Evolutionary conservation across 2,888 invertebrate genomes (phyloP), one percentile per base, ranked within the genome.

Genomic region (Microctonus aethiopoides): DNA sequence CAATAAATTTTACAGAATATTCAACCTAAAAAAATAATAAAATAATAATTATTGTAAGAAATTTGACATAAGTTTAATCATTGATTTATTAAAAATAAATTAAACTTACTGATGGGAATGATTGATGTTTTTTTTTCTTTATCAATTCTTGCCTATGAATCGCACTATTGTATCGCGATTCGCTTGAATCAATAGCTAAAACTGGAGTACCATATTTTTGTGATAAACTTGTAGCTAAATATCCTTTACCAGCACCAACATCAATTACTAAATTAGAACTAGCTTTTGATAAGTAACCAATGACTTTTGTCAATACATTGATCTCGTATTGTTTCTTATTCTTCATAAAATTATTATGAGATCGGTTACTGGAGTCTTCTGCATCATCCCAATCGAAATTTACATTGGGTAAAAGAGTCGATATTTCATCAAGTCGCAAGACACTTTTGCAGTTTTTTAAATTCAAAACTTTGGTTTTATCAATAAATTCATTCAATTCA

Each of bases 221-320:
- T 0, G 93, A 90, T 60, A 97, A 75, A 72, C 79, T 71, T n/a
- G 80, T 80, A 0, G 94, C 93, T 41, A 97, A 87, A 84, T 96
- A 95, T 0, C 96, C 97, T 82, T 95, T 93, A 0, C 97, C 97
- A 80, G 96, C 96, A 0, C 97, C 97, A 52, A 95, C 91, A 83
- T 97, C 97, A 16, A 97, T 81, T 10, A 85, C 76, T 41, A 86
- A 73, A 64, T 74, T 75, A 36, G 67, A 52, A 10, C 78, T 72
- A 6, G 71, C 46, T 24, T 73, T 41, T 22, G 80, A 76, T 20
- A 82, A 67, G 71, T 75, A 66, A 26, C 72, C 75, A 20, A 84
- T 67, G 5, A 83, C 62, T 67, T 76, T 76, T 6, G 83, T 78
- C 24, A 84, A 75, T 24, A 72, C 63, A 68, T 79, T 79, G 51